Conservation (phyloP, 2,113 vertebrate species). For the Corapipo altera region DNA sequence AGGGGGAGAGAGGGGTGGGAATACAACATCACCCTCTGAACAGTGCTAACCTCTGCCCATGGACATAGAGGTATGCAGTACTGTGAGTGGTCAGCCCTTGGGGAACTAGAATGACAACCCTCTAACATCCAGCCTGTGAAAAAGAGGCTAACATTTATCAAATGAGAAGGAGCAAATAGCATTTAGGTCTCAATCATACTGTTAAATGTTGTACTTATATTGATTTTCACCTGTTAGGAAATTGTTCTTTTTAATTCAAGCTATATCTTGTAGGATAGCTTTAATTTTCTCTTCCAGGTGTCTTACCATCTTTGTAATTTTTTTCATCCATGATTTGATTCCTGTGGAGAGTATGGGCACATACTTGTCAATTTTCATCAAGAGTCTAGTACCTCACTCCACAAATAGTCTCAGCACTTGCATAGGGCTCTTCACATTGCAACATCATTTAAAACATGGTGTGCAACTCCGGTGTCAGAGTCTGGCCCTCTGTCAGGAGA, state of each 20-base stretch:
- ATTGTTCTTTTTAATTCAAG: not conserved
- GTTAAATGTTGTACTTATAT: not conserved
- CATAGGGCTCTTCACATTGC: not conserved
- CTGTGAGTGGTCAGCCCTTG: accelerated
- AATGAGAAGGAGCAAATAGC: not conserved
- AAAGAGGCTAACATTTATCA: not conserved
- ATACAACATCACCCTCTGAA: accelerated
- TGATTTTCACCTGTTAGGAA: not conserved
- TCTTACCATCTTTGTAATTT: not conserved
- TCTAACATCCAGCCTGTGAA: not conserved
- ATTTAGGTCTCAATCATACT: not conserved
- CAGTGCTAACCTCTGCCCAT: not conserved
- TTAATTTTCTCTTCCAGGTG: not conserved
- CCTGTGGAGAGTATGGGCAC: not conserved
- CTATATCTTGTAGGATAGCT: not conserved
- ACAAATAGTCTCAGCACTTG: not conserved
- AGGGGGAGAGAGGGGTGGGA: not conserved
- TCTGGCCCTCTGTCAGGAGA: not conserved
- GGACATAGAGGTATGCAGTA: accelerated
- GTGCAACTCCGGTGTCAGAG: not conserved
- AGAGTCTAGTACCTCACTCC: not conserved
- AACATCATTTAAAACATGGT: not conserved
- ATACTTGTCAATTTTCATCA: not conserved
- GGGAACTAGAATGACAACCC: not conserved
- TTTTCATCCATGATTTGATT: not conserved